phyloP scores from a whole-genome alignment of 2,113 vertebrate species.

The Petaurus breviceps region DNA sequence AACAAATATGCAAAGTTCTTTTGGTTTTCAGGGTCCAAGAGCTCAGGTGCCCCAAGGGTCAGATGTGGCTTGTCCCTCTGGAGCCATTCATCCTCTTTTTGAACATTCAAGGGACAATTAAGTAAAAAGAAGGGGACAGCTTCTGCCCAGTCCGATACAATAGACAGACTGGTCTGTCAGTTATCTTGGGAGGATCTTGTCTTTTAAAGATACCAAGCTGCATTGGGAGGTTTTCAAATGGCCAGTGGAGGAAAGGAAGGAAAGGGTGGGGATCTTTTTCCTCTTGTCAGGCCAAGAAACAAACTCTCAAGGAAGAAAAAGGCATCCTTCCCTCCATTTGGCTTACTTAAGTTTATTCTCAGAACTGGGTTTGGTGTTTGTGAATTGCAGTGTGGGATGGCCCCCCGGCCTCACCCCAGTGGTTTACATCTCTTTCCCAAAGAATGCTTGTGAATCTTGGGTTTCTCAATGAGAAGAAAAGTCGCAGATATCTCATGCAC shows the following conservation, averaged over 20 bases:
- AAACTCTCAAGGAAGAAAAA: neutral
- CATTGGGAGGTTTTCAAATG: neutral
- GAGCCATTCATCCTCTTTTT: accelerated
- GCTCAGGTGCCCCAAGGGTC: neutral
- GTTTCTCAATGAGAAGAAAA: neutral
- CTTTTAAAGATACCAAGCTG: neutral
- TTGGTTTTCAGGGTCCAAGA: neutral
- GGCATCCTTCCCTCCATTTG: neutral
- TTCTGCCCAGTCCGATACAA: neutral
- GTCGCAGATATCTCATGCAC: neutral
- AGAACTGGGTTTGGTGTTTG: neutral
- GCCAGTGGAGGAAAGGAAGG: neutral
- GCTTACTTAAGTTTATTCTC: neutral
- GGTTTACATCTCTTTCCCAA: neutral
- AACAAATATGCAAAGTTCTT: neutral
- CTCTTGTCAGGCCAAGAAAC: neutral
- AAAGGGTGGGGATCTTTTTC: neutral
- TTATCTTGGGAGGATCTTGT: neutral
- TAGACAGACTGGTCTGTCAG: accelerated
- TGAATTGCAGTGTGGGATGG: neutral
- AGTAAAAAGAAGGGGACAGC: neutral
- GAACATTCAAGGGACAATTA: neutral
- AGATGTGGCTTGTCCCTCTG: neutral
- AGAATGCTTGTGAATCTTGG: neutral
- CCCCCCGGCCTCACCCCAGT: neutral